Evolutionary conservation across 2,888 invertebrate species (phyloP), one percentile per base, ranked within the genome.

Genomic region (Ectemnius lituratus): DNA sequence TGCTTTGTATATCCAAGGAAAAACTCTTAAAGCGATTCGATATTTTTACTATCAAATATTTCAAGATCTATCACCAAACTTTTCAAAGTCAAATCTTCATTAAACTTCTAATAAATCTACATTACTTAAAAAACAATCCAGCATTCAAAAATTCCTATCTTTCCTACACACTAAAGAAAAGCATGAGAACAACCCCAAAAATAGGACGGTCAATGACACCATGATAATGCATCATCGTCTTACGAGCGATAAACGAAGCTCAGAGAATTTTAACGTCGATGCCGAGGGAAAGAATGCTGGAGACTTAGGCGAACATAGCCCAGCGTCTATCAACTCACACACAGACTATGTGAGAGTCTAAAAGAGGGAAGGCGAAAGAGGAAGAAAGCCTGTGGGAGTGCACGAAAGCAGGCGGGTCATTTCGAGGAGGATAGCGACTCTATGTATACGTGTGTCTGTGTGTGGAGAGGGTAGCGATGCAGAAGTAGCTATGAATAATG

Each of bases 401-500:
- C 59, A 45, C 59, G 63, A 45, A 16, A 63, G 62, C 60, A 47
- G 37, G n/a, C 61, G 62, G 59, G 76, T 79, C 73, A 80, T 80
- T 81, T 79, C 77, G 37, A 23, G 23, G 23, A 23, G 23, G 23
- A 23, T 23, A 23, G 23, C 23, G 23, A 23, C 2, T 23, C 23
- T 0, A 23, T 23, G 23, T 23, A 23, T 23, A 23, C 23, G 23
- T 23, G 23, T 23, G 23, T 23, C 78, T 72, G 52, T 16, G 80
- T 78, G 80, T 70, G 79, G 70, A 72, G 80, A 79, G 37, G 37
- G 80, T 80, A 78, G 74, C 72, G 81, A 83, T 80, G 81, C 76
- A 75, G 80, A 76, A 82, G 75, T 70, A 76, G 78, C 69, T 80
- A 85, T 85, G 84, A 85, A 85, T 85, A 85, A 85, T 85, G 85